phyloP scores from a whole-genome alignment of 2,888 invertebrate genomes.

The Epirrhoe tristata region DNA sequence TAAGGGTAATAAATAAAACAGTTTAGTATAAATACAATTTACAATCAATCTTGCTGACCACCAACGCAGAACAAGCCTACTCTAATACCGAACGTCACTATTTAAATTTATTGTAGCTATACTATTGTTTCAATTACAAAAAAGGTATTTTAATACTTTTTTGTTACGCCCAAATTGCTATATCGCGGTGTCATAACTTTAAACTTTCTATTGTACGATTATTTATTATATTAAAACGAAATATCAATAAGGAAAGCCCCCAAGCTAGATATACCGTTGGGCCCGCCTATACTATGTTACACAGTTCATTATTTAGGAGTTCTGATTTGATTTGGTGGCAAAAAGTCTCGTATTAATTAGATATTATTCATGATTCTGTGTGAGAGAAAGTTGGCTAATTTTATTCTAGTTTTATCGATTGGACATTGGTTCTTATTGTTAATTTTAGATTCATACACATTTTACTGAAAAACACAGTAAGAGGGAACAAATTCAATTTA shows the following conservation, averaged over 20 bases:
- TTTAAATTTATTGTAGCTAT: slow-evolving; percentile 70
- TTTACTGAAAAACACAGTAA: too few species aligned
- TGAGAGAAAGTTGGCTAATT: slow-evolving; percentile 21
- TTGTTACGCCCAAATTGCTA: slow-evolving; percentile 79
- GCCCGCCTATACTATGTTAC: slow-evolving; percentile 75
- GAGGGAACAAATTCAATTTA: too few species aligned
- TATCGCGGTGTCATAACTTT: slow-evolving; percentile 69
- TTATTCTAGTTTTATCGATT: neutral
- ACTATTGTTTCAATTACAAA: slow-evolving; percentile 82
- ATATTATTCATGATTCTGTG: slow-evolving; percentile 25
- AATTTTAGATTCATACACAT: neutral
- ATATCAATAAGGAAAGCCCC: slow-evolving; percentile 73
- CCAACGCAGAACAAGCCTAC: slow-evolving; percentile 65
- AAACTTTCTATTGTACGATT: slow-evolving; percentile 74
- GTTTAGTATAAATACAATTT: slow-evolving; percentile 44
- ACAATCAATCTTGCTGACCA: slow-evolving; percentile 71
- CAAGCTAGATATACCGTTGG: slow-evolving; percentile 60
- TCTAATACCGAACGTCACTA: slow-evolving; percentile 68
- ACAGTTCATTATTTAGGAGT: slow-evolving; percentile 55
- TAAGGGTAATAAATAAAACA: slow-evolving; percentile 19
- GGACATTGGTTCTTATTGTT: neutral
- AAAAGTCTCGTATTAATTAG: slow-evolving; percentile 29
- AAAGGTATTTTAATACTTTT: slow-evolving; percentile 74
- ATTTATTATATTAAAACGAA: slow-evolving; percentile 64
- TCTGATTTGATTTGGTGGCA: slow-evolving; percentile 41